phyloP scores from a whole-genome alignment of 2,888 invertebrate genomes.

The Malachius bipustulatus region DNA sequence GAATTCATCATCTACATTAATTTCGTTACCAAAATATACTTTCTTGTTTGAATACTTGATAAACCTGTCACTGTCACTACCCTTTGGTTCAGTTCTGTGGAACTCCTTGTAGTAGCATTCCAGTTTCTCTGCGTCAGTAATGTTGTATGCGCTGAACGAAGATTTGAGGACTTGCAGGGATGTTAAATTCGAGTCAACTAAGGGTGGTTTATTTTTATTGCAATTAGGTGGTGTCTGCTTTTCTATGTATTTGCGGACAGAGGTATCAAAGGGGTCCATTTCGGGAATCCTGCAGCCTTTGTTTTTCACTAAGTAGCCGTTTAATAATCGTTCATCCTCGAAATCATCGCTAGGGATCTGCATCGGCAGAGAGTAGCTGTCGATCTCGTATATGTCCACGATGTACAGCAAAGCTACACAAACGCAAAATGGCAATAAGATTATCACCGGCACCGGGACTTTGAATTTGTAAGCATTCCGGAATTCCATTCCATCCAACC shows the following conservation, averaged over 20 bases:
- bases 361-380: slow-evolving; percentile 16
- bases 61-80: slow-evolving; percentile 40
- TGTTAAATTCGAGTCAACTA: slow-evolving; percentile 47
- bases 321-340: slow-evolving; percentile 8
- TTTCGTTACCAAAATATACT: slow-evolving; percentile 37
- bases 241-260: slow-evolving; percentile 42
- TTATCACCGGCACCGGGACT: slow-evolving; percentile 23
- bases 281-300: slow-evolving; percentile 56
- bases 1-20: slow-evolving; percentile 49
- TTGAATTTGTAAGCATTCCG: slow-evolving; percentile 13
- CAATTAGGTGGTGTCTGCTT: slow-evolving; percentile 40
- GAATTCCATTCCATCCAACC: slow-evolving; percentile 11
- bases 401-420: slow-evolving; percentile 25
- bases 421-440: slow-evolving; percentile 24
- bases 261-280: slow-evolving; percentile 47
- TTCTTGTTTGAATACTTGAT: slow-evolving; percentile 41
- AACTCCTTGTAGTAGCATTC: slow-evolving; percentile 53
- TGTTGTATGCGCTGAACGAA: slow-evolving; percentile 40
- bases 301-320: slow-evolving; percentile 39
- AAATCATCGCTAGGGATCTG: neutral
- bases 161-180: slow-evolving; percentile 44
- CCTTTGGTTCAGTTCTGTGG: slow-evolving; percentile 40
- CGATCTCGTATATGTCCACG: slow-evolving; percentile 27
- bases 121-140: slow-evolving; percentile 37
- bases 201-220: slow-evolving; percentile 40